These are phyloP conservation scores for Anguilla japonica DNA, from an alignment of 2,113 vertebrate species.

Conservation along the genomic window DNA sequence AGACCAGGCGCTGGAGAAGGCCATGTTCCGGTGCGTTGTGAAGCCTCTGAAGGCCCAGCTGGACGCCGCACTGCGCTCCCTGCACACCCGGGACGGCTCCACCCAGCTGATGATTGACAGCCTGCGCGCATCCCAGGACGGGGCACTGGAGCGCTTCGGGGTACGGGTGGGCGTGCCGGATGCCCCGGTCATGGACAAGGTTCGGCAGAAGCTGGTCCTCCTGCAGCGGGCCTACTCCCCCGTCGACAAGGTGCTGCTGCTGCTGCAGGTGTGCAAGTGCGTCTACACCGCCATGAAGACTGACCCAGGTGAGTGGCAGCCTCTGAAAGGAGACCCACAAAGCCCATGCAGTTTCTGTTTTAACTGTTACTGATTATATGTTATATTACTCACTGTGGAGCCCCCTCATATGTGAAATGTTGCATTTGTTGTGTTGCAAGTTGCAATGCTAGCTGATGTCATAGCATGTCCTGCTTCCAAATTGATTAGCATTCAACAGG, in stretches of 20 bases:
- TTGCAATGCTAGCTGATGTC: neutral
- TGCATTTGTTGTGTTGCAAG: neutral
- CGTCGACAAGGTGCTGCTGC: conserved; percentile 65
- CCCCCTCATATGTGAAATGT: too few species aligned
- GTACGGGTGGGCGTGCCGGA: conserved; percentile 54
- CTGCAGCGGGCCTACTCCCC: conserved; percentile 68
- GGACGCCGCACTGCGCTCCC: conserved; percentile 50
- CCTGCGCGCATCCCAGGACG: conserved; percentile 51
- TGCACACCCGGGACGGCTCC: conserved; percentile 58
- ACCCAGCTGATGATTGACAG: conserved; percentile 60
- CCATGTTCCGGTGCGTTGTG: conserved; percentile 67
- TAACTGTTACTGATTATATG: too few species aligned
- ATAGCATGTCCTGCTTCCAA: too few species aligned
- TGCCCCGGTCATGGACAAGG: conserved; percentile 57
- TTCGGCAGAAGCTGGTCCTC: conserved; percentile 64
- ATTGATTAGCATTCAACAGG: too few species aligned
- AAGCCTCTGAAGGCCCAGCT: conserved; percentile 69
- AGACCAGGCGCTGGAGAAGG: conserved; percentile 71
- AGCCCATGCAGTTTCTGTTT: neutral
- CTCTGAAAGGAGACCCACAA: neutral
- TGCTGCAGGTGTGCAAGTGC: conserved; percentile 73
- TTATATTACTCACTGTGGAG: too few species aligned
- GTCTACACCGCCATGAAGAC: conserved; percentile 64
- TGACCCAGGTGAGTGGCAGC: conserved; percentile 52
- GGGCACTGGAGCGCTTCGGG: conserved; percentile 54